Conservation (phyloP, 2,797 vertebrate species). For the Alexandromys oeconomus region DNA sequence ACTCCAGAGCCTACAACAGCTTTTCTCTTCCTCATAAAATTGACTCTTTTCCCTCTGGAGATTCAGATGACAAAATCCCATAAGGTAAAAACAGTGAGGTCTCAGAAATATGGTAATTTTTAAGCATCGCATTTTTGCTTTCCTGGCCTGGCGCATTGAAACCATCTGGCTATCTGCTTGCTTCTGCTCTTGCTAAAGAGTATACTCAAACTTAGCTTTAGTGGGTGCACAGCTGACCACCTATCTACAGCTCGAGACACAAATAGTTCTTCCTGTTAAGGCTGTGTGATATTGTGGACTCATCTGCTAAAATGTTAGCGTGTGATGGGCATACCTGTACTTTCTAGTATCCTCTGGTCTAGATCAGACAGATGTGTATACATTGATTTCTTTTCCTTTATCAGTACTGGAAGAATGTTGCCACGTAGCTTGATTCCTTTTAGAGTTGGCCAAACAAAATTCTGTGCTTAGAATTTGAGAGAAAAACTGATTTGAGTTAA, state of each 20-base stretch:
- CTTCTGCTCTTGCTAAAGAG: conserved; percentile 42
- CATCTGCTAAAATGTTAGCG: not conserved
- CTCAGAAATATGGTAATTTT: conserved; percentile 58
- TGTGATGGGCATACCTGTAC: not conserved
- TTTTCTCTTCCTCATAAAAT: conserved; percentile 48
- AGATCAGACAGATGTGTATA: not conserved
- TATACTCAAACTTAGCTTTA: not conserved
- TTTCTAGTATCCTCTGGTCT: not conserved
- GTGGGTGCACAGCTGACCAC: not conserved
- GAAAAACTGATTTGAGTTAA: not conserved
- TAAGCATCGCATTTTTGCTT: not conserved
- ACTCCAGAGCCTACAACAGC: conserved; percentile 1
- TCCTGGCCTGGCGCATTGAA: not conserved
- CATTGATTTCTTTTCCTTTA: not conserved
- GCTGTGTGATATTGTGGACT: not conserved
- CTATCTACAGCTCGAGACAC: not conserved
- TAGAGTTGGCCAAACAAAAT: not conserved
- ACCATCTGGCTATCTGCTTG: conserved; percentile 53
- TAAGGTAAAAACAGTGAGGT: not conserved
- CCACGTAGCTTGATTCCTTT: not conserved
- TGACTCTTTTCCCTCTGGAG: conserved; percentile 53
- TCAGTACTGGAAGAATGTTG: not conserved
- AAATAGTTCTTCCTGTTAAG: not conserved
- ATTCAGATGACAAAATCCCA: conserved; percentile 66
- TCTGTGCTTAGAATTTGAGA: not conserved